Percentiles rank a stretch among this genome's conserved stretches.
Evolutionary conservation across 2,888 invertebrate genomes (phyloP).

Genomic region (Rhorus exstirpatorius): DNA sequence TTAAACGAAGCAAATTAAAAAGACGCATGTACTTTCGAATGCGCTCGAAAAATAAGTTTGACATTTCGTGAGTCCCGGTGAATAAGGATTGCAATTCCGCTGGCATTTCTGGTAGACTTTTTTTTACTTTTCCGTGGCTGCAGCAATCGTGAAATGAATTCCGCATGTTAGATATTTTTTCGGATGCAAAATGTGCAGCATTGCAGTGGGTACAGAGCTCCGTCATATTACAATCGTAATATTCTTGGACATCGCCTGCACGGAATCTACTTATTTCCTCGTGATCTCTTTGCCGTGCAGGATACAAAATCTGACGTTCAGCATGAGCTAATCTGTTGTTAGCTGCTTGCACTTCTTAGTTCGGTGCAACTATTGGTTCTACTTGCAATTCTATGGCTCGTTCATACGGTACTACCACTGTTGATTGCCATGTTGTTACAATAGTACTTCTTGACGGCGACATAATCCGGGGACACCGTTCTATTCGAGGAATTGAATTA

Average conservation of each 20-base stretch:
- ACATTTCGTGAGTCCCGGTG: conserved; percentile 49
- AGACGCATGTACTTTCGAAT: conserved; percentile 61
- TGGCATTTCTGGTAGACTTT: conserved; percentile 51
- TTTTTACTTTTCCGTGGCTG: conserved; percentile 41
- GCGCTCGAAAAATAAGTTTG: conserved; percentile 56
- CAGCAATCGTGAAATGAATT: conserved; percentile 67
- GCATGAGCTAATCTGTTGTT: neutral
- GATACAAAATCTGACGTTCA: neutral
- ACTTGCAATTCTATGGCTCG: neutral
- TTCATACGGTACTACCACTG: neutral
- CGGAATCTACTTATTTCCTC: neutral
- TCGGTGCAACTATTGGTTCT: neutral
- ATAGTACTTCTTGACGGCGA: neutral
- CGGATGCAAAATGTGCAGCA: conserved; percentile 56
- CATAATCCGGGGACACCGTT: neutral
- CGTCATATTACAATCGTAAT: conserved; percentile 59
- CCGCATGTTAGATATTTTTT: conserved; percentile 47
- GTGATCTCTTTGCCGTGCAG: neutral
- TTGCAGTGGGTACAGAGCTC: conserved; percentile 50
- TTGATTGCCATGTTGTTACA: neutral
- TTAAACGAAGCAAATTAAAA: conserved; percentile 68
- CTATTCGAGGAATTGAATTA: neutral
- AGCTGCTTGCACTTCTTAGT: neutral
- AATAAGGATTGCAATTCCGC: conserved; percentile 52
- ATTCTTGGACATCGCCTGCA: conserved; percentile 32